A percentile compares a stretch with the other conserved stretches of the same genome.
Conservation (phyloP, 2,113 vertebrate genomes). For the Paralichthys olivaceus region DNA sequence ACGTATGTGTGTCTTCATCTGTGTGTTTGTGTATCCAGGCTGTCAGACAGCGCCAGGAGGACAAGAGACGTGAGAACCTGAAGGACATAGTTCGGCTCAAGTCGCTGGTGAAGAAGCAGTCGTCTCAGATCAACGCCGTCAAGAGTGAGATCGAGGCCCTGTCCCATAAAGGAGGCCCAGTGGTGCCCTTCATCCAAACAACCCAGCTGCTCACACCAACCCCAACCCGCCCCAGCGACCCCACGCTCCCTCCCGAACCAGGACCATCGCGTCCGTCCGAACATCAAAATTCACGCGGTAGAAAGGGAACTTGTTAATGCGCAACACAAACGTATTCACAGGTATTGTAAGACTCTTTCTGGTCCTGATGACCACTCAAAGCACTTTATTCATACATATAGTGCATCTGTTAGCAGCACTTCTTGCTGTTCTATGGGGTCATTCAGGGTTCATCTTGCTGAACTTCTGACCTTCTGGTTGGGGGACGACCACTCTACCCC, state of each 20-base stretch:
- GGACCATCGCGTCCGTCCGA: neutral
- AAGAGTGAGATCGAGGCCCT: conserved; percentile 81
- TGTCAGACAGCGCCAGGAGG: conserved; percentile 79
- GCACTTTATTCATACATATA: no score
- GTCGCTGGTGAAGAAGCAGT: conserved; percentile 72
- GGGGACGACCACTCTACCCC: no score
- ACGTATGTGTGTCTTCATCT: neutral
- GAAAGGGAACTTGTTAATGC: no score
- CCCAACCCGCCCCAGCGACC: neutral
- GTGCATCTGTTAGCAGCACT: no score
- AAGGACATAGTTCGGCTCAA: conserved; percentile 76
- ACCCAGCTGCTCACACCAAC: conserved; percentile 8
- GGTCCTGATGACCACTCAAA: no score
- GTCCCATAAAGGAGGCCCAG: conserved; percentile 77
- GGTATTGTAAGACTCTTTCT: no score
- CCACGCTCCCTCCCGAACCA: neutral
- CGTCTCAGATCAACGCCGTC: conserved; percentile 69
- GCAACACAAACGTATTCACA: no score
- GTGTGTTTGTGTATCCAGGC: conserved; percentile 67
- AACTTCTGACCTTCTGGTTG: no score
- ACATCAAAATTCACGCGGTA: no score
- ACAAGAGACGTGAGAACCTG: conserved; percentile 55
- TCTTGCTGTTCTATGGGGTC: no score
- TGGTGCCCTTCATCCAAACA: no score
- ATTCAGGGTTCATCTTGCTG: no score